Evolutionary conservation across 2,888 invertebrate genomes (phyloP).

Genomic region (Cantharis rustica): DNA sequence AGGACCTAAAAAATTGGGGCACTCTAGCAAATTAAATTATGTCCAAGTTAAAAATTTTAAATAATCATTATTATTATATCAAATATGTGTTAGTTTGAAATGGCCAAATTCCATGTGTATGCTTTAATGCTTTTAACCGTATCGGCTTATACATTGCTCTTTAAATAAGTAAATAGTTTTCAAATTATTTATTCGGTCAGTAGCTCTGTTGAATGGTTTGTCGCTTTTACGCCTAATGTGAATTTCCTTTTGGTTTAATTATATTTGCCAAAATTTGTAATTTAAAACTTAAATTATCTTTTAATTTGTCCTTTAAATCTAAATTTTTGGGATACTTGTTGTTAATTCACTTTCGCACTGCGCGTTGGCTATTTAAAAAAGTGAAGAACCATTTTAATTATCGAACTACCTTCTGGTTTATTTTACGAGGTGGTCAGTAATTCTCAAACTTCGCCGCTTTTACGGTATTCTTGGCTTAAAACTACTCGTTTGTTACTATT

Average conservation of each 20-base stretch:
- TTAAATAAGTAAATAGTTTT: slow-evolving; percentile 3
- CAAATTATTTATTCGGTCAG: slow-evolving; percentile 5
- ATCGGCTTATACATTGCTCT: not conserved
- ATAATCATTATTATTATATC: not conserved
- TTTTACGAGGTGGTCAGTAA: not conserved
- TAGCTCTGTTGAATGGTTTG: slow-evolving; percentile 2
- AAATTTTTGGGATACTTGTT: not conserved
- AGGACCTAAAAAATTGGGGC: not conserved
- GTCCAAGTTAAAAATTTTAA: not conserved
- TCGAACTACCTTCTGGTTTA: not conserved
- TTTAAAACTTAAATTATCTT: not conserved
- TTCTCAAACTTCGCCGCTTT: not conserved
- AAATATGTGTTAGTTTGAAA: not conserved
- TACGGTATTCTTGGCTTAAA: too few species aligned
- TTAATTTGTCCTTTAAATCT: not conserved
- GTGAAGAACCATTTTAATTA: not conserved
- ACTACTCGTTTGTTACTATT: not conserved
- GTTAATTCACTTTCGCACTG: not conserved
- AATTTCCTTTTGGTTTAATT: not conserved
- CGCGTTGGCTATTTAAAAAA: not conserved
- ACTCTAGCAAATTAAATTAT: not conserved
- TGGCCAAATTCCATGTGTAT: not conserved
- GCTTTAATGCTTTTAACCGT: not conserved
- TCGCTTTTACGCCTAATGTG: not conserved
- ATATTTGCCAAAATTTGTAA: not conserved